A percentile compares a stretch with the other conserved stretches of the same genome.
These are phyloP conservation scores for Terrapene triunguis DNA, from an alignment of 2,113 vertebrate species.

Conservation along the genomic window DNA sequence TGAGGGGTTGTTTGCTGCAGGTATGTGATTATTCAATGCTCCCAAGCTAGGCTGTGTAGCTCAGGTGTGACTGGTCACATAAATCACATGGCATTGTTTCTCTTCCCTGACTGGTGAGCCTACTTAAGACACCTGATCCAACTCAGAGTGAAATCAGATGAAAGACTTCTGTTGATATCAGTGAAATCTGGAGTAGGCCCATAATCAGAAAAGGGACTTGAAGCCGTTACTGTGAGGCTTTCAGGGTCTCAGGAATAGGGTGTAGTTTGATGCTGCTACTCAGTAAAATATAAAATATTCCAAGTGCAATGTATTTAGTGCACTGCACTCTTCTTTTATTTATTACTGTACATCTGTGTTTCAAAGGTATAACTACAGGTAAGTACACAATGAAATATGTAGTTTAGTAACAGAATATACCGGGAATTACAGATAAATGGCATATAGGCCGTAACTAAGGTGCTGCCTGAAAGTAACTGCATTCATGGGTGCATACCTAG, in stretches of 20 bases:
- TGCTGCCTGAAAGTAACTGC: background rate
- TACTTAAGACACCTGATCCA: background rate
- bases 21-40: background rate
- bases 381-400: background rate
- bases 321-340: background rate
- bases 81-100: too few relatives aligned
- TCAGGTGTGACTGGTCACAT: background rate
- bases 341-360: background rate
- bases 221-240: background rate
- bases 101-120: background rate
- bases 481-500: fast-evolving
- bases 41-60: background rate
- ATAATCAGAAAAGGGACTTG: background rate
- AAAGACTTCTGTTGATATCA: background rate
- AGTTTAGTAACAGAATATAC: background rate
- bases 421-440: background rate
- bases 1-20: background rate
- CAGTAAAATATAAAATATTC: background rate
- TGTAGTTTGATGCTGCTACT: background rate
- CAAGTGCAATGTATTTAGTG: background rate
- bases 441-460: background rate
- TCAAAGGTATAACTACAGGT: background rate
- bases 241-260: background rate
- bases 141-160: background rate
- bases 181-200: background rate